A percentile compares a stretch with the other conserved stretches of the same genome.
Evolutionary conservation across 2,888 invertebrate species (phyloP).

Genomic region (Carcina quercana): DNA sequence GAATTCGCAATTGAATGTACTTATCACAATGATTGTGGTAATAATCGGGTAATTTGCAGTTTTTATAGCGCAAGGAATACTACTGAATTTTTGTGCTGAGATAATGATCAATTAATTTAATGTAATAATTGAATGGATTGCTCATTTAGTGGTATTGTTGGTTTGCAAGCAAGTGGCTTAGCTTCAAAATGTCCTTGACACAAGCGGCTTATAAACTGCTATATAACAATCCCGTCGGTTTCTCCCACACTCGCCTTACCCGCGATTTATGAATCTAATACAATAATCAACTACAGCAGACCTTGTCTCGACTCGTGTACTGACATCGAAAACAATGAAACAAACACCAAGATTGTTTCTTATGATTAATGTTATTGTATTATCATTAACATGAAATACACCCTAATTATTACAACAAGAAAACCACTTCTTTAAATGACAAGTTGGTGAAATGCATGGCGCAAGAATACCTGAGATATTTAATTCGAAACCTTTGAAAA

Average conservation of each 20-base stretch:
- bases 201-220: constrained; percentile 35
- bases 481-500: too few relatives aligned
- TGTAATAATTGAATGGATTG: constrained; percentile 6
- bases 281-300: constrained; percentile 27
- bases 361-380: too few relatives aligned
- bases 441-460: too few relatives aligned
- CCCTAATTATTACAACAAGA: too few relatives aligned
- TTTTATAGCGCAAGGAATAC: background rate
- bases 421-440: too few relatives aligned
- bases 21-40: background rate
- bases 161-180: constrained; percentile 4
- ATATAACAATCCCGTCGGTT: constrained; percentile 41
- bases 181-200: constrained; percentile 43
- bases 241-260: constrained; percentile 50
- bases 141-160: constrained; percentile 9
- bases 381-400: too few relatives aligned
- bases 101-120: constrained; percentile 7
- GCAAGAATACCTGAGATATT: too few relatives aligned
- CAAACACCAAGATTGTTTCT: too few relatives aligned
- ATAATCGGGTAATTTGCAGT: constrained; percentile 3
- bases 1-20: background rate
- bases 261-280: constrained; percentile 40
- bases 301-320: too few relatives aligned
- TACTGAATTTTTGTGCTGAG: background rate
- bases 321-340: too few relatives aligned